These are phyloP conservation scores for Anodontia alba DNA, from an alignment of 2,888 invertebrate species.

Conservation along the genomic window DNA sequence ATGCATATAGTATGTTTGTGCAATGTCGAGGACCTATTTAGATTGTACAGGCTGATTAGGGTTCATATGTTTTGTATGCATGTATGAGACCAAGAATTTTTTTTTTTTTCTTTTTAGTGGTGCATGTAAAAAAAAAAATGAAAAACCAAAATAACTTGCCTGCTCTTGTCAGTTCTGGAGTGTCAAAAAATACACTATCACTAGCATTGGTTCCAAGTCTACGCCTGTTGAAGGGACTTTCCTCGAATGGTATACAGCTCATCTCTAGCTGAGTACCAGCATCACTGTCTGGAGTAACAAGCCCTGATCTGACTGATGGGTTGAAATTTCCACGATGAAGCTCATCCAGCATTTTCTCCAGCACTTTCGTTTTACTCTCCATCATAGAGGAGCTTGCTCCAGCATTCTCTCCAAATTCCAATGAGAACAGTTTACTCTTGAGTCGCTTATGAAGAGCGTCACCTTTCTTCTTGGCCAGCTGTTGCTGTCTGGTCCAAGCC, in stretches of 20 bases:
- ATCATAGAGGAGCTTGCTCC: conserved; percentile 79
- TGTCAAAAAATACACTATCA: conserved; percentile 55
- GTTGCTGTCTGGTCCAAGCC: conserved; percentile 40
- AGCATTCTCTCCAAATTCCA: conserved; percentile 79
- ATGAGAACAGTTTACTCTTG: conserved; percentile 66
- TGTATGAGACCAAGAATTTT: too few relatives aligned
- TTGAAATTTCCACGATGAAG: conserved; percentile 79
- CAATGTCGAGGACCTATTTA: too few relatives aligned
- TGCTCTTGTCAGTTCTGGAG: conserved; percentile 57
- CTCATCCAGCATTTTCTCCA: conserved; percentile 76
- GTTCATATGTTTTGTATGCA: too few relatives aligned
- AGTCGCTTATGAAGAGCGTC: conserved; percentile 66
- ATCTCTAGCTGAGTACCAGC: conserved; percentile 70
- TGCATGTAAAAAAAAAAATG: too few relatives aligned
- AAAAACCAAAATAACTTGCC: too few relatives aligned
- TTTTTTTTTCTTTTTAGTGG: too few relatives aligned
- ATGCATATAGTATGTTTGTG: too few relatives aligned
- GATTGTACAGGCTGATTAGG: too few relatives aligned
- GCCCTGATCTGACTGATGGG: conserved; percentile 63
- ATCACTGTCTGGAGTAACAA: conserved; percentile 62
- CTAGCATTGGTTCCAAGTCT: conserved; percentile 40
- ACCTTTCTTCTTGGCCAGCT: conserved; percentile 58
- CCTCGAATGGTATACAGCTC: conserved; percentile 75
- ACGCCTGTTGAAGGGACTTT: conserved; percentile 66
- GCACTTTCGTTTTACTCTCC: conserved; percentile 69